Percentiles rank a stretch among this genome's conserved stretches.
Evolutionary conservation across 1,140 invertebrate genomes (phyloP).

Genomic region (Macrobrachium nipponense): DNA sequence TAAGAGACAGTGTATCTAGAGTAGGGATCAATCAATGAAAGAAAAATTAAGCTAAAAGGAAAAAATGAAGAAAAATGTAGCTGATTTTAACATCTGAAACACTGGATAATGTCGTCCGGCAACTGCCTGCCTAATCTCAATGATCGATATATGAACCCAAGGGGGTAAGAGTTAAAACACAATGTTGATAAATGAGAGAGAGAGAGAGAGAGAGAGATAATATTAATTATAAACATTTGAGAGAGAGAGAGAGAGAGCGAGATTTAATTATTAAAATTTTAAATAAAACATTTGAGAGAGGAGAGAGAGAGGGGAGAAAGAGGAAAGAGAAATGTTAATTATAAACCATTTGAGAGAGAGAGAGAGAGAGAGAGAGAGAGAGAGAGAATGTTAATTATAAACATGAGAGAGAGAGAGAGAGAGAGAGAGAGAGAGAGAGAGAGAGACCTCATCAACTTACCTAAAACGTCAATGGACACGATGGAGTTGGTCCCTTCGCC

Average conservation of each 20-base stretch:
- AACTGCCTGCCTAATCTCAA: too few relatives aligned
- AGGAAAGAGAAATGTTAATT: neutral
- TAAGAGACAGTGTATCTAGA: too few relatives aligned
- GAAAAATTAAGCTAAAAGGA: too few relatives aligned
- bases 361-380: slow-evolving; percentile 17
- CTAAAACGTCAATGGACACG: slow-evolving; percentile 81
- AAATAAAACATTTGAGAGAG: too few relatives aligned
- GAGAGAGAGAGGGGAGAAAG: slow-evolving; percentile 2
- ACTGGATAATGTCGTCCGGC: too few relatives aligned
- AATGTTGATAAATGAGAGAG: neutral
- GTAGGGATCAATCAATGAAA: too few relatives aligned
- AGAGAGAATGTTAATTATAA: neutral
- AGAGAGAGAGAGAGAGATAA: slow-evolving; percentile 6
- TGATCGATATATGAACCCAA: too few relatives aligned
- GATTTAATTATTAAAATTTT: too few relatives aligned
- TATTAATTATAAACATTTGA: too few relatives aligned
- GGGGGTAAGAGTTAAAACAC: too few relatives aligned
- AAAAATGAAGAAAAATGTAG: too few relatives aligned
- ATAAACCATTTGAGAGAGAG: neutral
- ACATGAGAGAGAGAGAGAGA: neutral
- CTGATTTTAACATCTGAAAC: too few relatives aligned
- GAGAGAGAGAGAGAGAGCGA: slow-evolving; percentile 11
- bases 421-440: slow-evolving; percentile 16
- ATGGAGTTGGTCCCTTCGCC: slow-evolving; percentile 81
- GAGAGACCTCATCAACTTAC: slow-evolving; percentile 68